Conservation (phyloP, 2,113 vertebrate species). For the Gavialis gangeticus region DNA sequence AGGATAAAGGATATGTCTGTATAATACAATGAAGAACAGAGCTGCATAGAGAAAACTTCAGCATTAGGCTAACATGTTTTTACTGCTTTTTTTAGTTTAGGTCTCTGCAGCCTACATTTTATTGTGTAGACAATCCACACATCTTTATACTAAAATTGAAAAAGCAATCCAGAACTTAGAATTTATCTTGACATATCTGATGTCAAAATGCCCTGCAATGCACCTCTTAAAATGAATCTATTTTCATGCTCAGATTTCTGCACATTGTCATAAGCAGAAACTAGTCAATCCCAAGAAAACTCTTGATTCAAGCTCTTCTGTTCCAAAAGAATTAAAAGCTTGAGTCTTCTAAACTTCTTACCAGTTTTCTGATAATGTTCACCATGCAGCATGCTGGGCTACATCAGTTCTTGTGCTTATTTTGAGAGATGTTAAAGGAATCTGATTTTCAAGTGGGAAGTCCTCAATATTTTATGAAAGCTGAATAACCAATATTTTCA, state of each 20-base stretch:
- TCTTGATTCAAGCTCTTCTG: not conserved
- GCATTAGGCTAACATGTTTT: too few relatives aligned
- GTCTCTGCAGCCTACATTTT: too few relatives aligned
- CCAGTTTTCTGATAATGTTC: not conserved
- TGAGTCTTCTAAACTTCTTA: not conserved
- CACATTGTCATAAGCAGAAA: not conserved
- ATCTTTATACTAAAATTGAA: not conserved
- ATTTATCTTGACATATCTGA: not conserved
- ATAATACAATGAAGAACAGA: too few relatives aligned
- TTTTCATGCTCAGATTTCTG: not conserved
- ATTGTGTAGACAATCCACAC: too few relatives aligned
- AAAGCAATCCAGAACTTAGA: not conserved
- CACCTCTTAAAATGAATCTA: not conserved
- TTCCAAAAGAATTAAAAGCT: not conserved
- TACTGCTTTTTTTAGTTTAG: too few relatives aligned
- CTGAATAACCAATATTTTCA: not conserved
- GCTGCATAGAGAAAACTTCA: too few relatives aligned
- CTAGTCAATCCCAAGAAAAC: not conserved
- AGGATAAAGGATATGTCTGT: not conserved
- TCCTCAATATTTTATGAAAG: not conserved
- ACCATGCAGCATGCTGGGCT: not conserved
- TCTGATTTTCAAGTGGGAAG: not conserved
- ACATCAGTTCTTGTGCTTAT: not conserved
- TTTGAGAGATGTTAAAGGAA: not conserved
- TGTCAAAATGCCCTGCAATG: not conserved